Base-by-base conservation (phyloP, 2,113 vertebrate species). In the Dromiciops gliroides region DNA sequence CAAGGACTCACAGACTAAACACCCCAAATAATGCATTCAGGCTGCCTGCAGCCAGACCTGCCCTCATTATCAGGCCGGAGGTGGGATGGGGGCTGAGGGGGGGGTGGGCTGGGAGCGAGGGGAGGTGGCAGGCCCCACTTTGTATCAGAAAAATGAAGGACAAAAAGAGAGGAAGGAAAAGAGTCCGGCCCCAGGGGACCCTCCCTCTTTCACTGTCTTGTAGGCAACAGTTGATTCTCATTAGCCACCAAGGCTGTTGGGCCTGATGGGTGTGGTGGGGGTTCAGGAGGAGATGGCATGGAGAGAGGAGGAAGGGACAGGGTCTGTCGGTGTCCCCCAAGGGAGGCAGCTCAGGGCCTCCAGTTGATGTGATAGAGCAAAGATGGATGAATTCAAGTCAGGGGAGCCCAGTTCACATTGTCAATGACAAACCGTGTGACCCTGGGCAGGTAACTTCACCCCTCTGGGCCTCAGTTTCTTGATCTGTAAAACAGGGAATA, bases 1-100 rank as follows among this genome's bases (percentile, higher is more conserved):
- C 94, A 24, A 92, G 98, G 97, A 98, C 98, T 98, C 97, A 98
- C 98, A 98, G 98, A 98, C 96, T 98, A 98, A 90, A 93, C 96
- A 98, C 98, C 98, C 98, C 98, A 98, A 99, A 99, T 98, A 98
- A 98, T 97, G 95, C 93, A 12, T 97, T 97, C 97, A 97, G 98
- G 97, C 97, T 97, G 98, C 98, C 97, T 98, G 98, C 98, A 98
- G 98, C 98, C 97, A 98, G 96, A 98, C 98, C 97, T 75, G 98
- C 98, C 98, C 98, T 99, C 98, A 99, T 98, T 99, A 98, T 91
- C 7, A 96, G 93, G 47, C 95, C 88, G 98, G 98, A 98, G 96
- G 98, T 83, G 98, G 94, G 97, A 97, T 97, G 92, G 24, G 56
- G 89, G 98, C 97, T 91, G 96, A 97, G 97, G 96, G 93, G 50